Evolutionary conservation across 1,140 invertebrate genomes (phyloP).

Genomic region (Drosophila ogumai): DNA sequence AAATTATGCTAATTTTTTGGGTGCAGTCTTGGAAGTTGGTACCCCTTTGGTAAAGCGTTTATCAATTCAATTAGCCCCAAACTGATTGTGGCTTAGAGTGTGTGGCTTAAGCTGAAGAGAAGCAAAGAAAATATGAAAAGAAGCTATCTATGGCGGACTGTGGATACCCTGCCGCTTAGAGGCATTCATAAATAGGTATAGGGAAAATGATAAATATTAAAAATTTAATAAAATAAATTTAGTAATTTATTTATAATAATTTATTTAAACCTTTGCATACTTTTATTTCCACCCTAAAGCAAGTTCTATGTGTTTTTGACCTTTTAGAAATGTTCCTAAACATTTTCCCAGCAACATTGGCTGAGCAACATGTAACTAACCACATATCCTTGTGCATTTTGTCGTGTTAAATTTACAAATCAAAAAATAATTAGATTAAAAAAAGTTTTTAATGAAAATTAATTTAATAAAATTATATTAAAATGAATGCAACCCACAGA

Average conservation of each 20-base stretch:
- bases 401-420: not conserved
- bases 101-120: slow-evolving; percentile 16
- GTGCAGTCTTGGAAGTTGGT: slow-evolving; percentile 6
- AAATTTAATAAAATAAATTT: no score
- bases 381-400: not conserved
- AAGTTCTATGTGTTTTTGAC: not conserved
- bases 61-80: slow-evolving; percentile 57
- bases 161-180: not conserved
- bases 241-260: no score
- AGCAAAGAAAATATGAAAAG: not conserved
- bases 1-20: slow-evolving; percentile 67
- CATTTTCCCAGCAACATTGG: not conserved
- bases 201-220: no score
- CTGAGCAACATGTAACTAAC: not conserved
- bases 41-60: slow-evolving; percentile 29
- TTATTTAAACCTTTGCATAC: no score
- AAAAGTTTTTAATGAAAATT: no score
- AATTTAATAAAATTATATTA: not conserved
- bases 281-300: no score
- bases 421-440: no score
- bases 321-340: not conserved
- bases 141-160: not conserved
- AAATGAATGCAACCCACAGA: not conserved
- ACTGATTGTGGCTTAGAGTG: slow-evolving; percentile 20
- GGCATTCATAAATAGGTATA: not conserved